Percentiles rank a stretch among this genome's conserved stretches.
phyloP scores from a whole-genome alignment of 2,888 invertebrate genomes.

The Epirrita christyi region DNA sequence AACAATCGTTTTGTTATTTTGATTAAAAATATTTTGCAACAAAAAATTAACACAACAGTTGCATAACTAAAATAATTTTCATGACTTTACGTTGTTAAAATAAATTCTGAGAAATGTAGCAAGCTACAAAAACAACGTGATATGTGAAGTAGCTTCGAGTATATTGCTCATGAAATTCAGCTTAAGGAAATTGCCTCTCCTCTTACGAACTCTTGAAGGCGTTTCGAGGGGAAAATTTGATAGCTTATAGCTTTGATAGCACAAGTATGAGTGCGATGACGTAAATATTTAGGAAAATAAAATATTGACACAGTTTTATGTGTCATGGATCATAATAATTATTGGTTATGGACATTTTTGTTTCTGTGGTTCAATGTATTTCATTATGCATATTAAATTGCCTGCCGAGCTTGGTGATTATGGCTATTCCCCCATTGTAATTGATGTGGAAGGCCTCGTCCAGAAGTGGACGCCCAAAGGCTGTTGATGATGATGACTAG shows the following conservation, averaged over 20 bases:
- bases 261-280: constrained; percentile 57
- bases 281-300: constrained; percentile 48
- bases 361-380: background rate
- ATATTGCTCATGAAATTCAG: constrained; percentile 79
- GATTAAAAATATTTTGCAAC: no score
- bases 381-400: no score
- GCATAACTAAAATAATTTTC: background rate
- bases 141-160: constrained; percentile 60
- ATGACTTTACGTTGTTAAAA: constrained; percentile 41
- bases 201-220: constrained; percentile 66
- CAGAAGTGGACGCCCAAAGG: no score
- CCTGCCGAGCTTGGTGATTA: no score
- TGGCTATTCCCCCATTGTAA: no score
- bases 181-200: constrained; percentile 80
- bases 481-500: no score
- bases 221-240: constrained; percentile 75
- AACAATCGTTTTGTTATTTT: no score
- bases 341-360: background rate
- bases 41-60: background rate
- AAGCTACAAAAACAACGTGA: constrained; percentile 62
- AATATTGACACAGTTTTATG: constrained; percentile 29
- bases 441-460: no score
- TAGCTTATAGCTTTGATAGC: constrained; percentile 73
- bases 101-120: constrained; percentile 57
- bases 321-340: constrained; percentile 12